Base-by-base conservation (phyloP, 2,797 vertebrate species). In the Parauchenoglanis punctatus region DNA sequence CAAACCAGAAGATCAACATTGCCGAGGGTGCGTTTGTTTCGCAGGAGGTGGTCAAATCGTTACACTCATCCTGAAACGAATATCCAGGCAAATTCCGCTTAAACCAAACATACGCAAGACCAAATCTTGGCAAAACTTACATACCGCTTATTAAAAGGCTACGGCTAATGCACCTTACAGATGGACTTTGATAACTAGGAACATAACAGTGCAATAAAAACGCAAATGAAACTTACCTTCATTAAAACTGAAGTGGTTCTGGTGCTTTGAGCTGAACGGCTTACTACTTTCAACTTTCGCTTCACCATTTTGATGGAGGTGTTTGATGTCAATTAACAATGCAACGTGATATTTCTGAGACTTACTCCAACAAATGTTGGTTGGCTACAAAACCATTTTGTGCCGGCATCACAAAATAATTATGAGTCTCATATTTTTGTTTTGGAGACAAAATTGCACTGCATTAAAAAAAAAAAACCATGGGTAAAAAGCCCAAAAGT, bases 151-250 rank as follows among this genome's bases (percentile, higher is more conserved):
- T 59, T 73, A 84, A 58, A 73, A 72, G 23, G 52, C 67, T 56
- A 56, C 15, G 82, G 65, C 31, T 84, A 61, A 65, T 82, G 81
- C 61, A 31, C 46, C 61, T 20, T 52, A 52, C 81, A 25, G 65
- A 76, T 12, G 44, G 72, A 84, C 65, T 67, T 80, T 85, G 31
- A 73, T 70, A 81, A 44, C 81, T 83, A 83, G 6, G 35, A n/a
- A 31, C 46, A 54, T 52, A 68, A 83, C 17, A 83, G n/a, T 35
- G 49, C 18, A 83, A 70, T 83, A 70, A 68, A 83, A 40, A 56
- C 56, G 65, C 63, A 25, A 70, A 83, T 83, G 35, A 70, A 83
- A 83, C 58, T 31, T 15, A 23, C 46, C 59, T 28, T 81, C 35
- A 63, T 81, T 81, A 81, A 81, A 59, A 59, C 76, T 23, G 13